These are phyloP conservation scores for Geotrypetes seraphini DNA, from an alignment of 2,797 vertebrate species.

Conservation along the genomic window DNA sequence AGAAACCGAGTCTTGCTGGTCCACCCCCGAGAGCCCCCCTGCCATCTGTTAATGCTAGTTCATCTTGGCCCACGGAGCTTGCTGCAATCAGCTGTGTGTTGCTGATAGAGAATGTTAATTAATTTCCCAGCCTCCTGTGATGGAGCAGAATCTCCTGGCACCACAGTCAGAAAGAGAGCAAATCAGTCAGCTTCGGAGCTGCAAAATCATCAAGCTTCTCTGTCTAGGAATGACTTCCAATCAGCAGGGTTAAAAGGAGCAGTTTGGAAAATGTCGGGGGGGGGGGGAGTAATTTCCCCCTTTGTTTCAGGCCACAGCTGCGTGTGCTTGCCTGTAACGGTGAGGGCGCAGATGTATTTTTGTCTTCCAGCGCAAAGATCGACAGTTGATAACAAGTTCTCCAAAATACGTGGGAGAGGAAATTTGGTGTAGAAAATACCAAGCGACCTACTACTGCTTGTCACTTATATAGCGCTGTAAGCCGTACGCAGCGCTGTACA, in stretches of 20 bases:
- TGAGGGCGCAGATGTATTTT: conserved; percentile 1
- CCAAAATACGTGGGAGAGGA: no score
- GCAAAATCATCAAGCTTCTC: neutral
- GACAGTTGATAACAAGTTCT: neutral
- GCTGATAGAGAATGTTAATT: neutral
- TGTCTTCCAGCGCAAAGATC: neutral
- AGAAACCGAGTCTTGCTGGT: no score
- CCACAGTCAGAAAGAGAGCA: neutral
- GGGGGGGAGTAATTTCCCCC: neutral
- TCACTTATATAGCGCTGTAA: no score
- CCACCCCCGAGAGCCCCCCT: no score
- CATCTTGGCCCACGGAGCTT: no score
- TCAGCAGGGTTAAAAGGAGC: neutral
- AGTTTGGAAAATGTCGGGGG: neutral
- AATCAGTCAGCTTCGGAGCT: neutral
- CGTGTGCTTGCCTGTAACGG: neutral
- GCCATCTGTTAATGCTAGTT: no score
- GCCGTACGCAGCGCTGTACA: no score
- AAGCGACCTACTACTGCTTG: no score
- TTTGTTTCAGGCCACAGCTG: conserved; percentile 1
- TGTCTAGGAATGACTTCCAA: neutral
- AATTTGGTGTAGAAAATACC: no score
- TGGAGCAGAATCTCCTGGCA: neutral
- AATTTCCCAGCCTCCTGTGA: neutral
- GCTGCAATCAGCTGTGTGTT: no score